phyloP scores from a whole-genome alignment of 2,888 invertebrate species.

The Cerceris ruficornis region DNA sequence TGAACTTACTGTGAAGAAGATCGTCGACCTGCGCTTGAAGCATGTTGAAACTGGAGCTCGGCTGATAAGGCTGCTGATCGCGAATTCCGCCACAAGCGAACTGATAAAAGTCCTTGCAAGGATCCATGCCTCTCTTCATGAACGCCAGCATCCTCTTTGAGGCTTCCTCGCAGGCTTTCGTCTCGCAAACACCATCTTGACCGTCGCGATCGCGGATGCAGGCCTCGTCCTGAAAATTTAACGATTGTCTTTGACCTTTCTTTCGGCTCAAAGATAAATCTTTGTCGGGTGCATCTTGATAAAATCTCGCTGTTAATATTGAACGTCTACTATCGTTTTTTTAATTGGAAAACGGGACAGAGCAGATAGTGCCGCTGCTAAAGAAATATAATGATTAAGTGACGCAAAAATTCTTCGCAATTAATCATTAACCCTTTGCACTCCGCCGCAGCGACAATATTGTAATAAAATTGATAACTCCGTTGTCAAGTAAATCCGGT shows the following conservation, averaged over 20 bases:
- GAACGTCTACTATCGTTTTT: too few relatives aligned
- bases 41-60: constrained; percentile 78
- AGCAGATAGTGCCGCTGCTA: too few relatives aligned
- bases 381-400: too few relatives aligned
- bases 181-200: constrained; percentile 76
- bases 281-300: too few relatives aligned
- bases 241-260: constrained; percentile 2
- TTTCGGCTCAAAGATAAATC: too few relatives aligned
- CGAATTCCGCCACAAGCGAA: constrained; percentile 81
- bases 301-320: too few relatives aligned
- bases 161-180: constrained; percentile 78
- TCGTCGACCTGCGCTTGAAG: constrained; percentile 80
- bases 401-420: too few relatives aligned
- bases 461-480: too few relatives aligned
- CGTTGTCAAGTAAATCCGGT: too few relatives aligned
- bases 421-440: too few relatives aligned
- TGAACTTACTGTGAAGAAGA: constrained; percentile 80
- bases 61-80: constrained; percentile 73
- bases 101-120: constrained; percentile 82
- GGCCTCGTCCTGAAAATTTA: constrained; percentile 77
- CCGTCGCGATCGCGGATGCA: constrained; percentile 78
- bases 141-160: constrained; percentile 78
- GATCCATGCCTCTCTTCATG: constrained; percentile 79
- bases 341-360: too few relatives aligned
- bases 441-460: too few relatives aligned